These are phyloP conservation scores for Calcarius lapponicus DNA, from an alignment of 2,797 vertebrate genomes.

Conservation along the genomic window DNA sequence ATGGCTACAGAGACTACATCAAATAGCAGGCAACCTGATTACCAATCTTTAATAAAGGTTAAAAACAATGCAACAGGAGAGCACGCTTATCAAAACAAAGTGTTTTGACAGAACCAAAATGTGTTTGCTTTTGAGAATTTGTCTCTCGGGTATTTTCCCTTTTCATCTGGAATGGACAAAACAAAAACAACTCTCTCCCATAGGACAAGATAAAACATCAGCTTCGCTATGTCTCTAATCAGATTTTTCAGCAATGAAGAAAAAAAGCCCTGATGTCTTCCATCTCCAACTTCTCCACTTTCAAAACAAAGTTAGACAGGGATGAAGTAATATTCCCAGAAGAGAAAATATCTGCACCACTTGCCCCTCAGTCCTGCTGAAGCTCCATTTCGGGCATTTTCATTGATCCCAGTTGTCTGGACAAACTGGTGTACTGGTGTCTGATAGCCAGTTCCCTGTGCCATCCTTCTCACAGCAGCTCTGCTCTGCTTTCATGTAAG, in stretches of 20 bases:
- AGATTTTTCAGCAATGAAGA: neutral
- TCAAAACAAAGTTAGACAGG: neutral
- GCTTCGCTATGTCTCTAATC: neutral
- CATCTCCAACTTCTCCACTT: neutral
- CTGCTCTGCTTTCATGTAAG: neutral
- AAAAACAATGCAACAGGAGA: neutral
- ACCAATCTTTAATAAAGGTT: neutral
- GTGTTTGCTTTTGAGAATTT: neutral
- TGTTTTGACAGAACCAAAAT: constrained; percentile 8
- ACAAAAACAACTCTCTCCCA: neutral
- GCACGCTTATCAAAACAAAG: neutral
- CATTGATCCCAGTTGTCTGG: neutral
- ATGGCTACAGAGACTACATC: neutral
- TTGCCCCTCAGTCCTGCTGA: neutral
- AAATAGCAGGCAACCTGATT: neutral
- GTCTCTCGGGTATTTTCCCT: neutral
- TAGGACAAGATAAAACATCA: neutral
- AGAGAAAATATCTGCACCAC: neutral
- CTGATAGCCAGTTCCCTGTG: neutral
- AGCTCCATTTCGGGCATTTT: neutral
- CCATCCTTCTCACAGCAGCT: neutral
- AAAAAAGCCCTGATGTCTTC: neutral
- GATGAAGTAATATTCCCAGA: neutral
- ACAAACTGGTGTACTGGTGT: neutral
- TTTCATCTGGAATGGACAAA: neutral